These are phyloP conservation scores for Clusia tigrina DNA, from an alignment of 2,888 invertebrate species.

Conservation along the genomic window DNA sequence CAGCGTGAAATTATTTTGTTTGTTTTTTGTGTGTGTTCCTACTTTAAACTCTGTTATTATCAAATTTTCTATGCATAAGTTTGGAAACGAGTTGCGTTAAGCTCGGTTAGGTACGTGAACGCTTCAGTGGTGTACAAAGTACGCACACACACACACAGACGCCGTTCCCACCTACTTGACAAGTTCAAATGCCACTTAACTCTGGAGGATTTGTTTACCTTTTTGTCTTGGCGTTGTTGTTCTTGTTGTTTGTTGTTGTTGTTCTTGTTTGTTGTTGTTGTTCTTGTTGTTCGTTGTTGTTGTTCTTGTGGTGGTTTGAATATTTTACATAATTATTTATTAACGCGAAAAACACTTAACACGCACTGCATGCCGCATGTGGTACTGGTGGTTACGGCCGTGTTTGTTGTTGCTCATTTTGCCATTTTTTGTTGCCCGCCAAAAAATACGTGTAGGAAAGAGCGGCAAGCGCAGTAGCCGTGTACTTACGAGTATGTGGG, in stretches of 20 bases:
- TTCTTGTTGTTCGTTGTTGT: conserved; percentile 7
- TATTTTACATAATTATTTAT: conserved; percentile 13
- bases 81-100: no score
- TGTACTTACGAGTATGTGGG: background rate
- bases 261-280: background rate
- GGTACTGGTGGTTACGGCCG: background rate
- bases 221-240: background rate
- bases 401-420: background rate
- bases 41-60: no score
- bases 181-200: conserved; percentile 16
- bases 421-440: background rate
- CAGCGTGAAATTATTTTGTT: no score
- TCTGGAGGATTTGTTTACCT: conserved; percentile 6
- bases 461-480: background rate
- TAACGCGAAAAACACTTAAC: conserved; percentile 14
- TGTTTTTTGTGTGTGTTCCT: no score
- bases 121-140: no score
- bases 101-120: no score
- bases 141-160: background rate
- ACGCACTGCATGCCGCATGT: background rate
- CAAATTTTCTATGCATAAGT: no score
- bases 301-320: background rate
- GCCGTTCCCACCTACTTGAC: conserved; percentile 10
- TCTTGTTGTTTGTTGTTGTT: conserved; percentile 8
- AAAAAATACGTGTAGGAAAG: background rate